Percentiles rank a stretch among this genome's conserved stretches.
Evolutionary conservation across 2,113 vertebrate species (phyloP).

Genomic region (Raja brachyura): DNA sequence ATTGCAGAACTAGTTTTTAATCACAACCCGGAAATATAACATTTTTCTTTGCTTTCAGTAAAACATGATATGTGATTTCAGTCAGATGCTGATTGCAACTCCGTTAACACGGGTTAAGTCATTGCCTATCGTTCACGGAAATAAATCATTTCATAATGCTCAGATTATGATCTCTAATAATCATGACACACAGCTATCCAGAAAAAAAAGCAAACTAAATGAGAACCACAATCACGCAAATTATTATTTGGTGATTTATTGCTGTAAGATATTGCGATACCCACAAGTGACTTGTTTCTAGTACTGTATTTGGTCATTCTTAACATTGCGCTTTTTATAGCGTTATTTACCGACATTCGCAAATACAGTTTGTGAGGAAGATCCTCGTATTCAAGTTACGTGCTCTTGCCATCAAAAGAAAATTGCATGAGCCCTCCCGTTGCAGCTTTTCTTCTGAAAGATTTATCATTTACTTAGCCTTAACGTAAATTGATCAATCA

Average conservation of each 20-base stretch:
- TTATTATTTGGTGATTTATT: background rate
- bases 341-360: background rate
- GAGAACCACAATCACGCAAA: background rate
- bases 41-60: background rate
- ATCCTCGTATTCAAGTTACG: background rate
- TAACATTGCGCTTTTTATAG: background rate
- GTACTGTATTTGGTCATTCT: background rate
- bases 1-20: background rate
- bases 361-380: background rate
- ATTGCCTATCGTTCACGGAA: background rate
- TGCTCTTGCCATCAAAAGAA: background rate
- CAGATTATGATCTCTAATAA: background rate
- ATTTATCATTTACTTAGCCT: background rate
- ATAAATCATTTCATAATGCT: background rate
- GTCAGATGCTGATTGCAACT: background rate
- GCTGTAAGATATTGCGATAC: background rate
- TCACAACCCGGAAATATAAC: background rate
- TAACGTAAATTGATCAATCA: background rate
- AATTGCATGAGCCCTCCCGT: background rate
- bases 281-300: background rate
- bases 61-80: background rate
- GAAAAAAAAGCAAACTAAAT: background rate
- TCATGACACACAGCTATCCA: too few relatives aligned
- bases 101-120: background rate
- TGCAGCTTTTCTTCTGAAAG: background rate